These are phyloP conservation scores for Drosophila acutilabella DNA, from an alignment of 2,888 invertebrate species.

Conservation along the genomic window DNA sequence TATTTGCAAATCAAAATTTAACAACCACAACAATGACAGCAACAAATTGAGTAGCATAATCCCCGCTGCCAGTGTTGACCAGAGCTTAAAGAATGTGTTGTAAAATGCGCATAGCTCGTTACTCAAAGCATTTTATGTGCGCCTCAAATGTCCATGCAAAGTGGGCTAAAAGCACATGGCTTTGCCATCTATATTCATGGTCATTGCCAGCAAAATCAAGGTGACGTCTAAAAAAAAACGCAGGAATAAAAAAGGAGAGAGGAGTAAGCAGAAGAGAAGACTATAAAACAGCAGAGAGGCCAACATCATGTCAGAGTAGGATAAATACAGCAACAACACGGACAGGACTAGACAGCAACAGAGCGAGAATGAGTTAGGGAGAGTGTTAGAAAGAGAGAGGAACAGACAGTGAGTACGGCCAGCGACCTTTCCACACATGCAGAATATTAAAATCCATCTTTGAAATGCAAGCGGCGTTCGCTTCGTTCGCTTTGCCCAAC, in stretches of 20 bases:
- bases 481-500: slow-evolving; percentile 22
- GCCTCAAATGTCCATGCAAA: slow-evolving; percentile 59
- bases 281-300: slow-evolving; percentile 29
- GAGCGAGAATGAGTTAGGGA: neutral
- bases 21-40: slow-evolving; percentile 63
- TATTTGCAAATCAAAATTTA: slow-evolving; percentile 75
- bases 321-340: slow-evolving; percentile 32
- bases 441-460: slow-evolving; percentile 83
- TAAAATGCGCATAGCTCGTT: slow-evolving; percentile 65
- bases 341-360: slow-evolving; percentile 1
- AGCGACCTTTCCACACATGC: slow-evolving; percentile 82
- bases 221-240: slow-evolving; percentile 62
- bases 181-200: slow-evolving; percentile 69
- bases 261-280: slow-evolving; percentile 22
- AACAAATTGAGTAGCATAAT: slow-evolving; percentile 71
- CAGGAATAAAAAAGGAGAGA: neutral
- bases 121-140: slow-evolving; percentile 52
- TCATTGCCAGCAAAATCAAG: slow-evolving; percentile 79
- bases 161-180: slow-evolving; percentile 70
- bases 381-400: neutral
- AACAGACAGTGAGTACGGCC: slow-evolving; percentile 48
- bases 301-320: slow-evolving; percentile 31
- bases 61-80: slow-evolving; percentile 41
- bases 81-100: slow-evolving; percentile 55
- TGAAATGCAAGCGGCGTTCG: slow-evolving; percentile 77